These are phyloP conservation scores for Pseudochromis fuscus DNA, from an alignment of 2,797 vertebrate species.

Conservation along the genomic window DNA sequence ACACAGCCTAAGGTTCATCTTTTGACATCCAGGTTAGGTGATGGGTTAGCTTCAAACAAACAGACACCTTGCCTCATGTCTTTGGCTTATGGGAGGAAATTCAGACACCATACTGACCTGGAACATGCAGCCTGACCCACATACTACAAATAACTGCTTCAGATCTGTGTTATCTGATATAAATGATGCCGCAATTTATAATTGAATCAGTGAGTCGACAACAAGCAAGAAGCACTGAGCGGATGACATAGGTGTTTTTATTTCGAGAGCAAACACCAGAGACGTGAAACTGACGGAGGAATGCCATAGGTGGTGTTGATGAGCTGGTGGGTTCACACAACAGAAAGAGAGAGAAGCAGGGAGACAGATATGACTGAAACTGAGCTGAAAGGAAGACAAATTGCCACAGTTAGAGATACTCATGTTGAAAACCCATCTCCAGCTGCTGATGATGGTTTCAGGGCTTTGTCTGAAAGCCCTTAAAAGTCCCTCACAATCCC, in stretches of 20 bases:
- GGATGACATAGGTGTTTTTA: constrained; percentile 4
- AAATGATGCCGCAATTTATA: neutral
- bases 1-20: too few species aligned
- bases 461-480: constrained; percentile 37
- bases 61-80: too few species aligned
- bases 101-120: neutral
- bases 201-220: neutral
- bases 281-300: constrained; percentile 4
- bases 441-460: neutral
- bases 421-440: constrained; percentile 29
- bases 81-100: constrained; percentile 4
- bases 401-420: neutral
- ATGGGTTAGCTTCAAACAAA: too few species aligned
- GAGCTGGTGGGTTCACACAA: constrained; percentile 10
- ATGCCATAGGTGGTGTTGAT: constrained; percentile 22
- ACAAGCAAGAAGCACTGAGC: neutral
- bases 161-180: too few species aligned
- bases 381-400: neutral
- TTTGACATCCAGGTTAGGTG: too few species aligned
- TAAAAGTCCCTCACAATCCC: constrained; percentile 36
- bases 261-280: neutral
- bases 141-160: neutral
- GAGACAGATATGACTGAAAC: neutral
- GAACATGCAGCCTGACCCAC: neutral
- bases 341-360: neutral